phyloP scores from a whole-genome alignment of 2,888 invertebrate genomes.

The Tenthredo scrophulariae region DNA sequence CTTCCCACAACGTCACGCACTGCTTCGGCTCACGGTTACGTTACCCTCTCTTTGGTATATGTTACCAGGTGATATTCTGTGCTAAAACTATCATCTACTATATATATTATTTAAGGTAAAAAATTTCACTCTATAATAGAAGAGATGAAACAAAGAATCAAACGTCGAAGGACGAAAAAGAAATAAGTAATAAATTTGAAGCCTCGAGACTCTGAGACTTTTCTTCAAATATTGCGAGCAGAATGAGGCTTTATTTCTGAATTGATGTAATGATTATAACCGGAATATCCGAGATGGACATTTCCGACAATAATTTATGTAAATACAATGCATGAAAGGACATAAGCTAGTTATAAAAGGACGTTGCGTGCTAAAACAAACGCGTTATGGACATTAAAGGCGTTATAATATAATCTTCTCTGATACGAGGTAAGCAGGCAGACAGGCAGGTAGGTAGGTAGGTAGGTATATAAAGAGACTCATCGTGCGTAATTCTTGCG shows the following conservation, averaged over 20 bases:
- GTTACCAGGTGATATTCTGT: not conserved
- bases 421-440: too few species aligned
- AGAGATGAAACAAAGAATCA: not conserved
- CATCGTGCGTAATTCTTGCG: conserved; percentile 37
- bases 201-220: too few species aligned
- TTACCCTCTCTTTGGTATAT: not conserved
- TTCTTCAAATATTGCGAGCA: too few species aligned
- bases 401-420: not conserved
- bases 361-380: not conserved
- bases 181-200: too few species aligned
- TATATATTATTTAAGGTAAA: not conserved
- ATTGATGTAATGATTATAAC: not conserved
- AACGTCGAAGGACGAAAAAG: not conserved
- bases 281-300: not conserved
- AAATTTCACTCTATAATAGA: not conserved
- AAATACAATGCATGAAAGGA: not conserved
- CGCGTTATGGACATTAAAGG: not conserved
- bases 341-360: not conserved
- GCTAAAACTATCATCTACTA: not conserved
- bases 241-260: not conserved
- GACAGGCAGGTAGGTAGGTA: too few species aligned
- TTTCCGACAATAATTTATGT: conserved; percentile 4
- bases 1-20: conserved; percentile 39
- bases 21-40: conserved; percentile 32
- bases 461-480: not conserved